phyloP scores from a whole-genome alignment of 2,113 vertebrate species.

The Sturnus vulgaris region DNA sequence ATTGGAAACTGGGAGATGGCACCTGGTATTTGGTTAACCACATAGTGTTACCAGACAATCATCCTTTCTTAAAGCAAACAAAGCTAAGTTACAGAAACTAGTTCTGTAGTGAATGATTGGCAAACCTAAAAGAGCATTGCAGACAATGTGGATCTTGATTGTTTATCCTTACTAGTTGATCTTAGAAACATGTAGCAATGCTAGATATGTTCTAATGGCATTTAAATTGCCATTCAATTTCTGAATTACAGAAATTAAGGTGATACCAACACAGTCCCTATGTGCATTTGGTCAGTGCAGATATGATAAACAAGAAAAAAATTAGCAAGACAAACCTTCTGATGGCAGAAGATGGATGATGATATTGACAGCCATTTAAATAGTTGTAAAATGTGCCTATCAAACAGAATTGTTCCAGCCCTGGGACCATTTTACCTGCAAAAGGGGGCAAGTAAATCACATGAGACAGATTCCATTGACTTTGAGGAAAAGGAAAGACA shows the following conservation, averaged over 20 bases:
- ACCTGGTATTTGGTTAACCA: background rate
- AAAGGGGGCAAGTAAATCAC: slow-evolving; percentile 58
- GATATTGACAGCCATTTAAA: slow-evolving; percentile 47
- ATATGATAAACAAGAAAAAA: background rate
- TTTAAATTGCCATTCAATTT: background rate
- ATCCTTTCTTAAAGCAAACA: background rate
- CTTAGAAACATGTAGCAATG: background rate
- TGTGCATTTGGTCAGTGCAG: background rate
- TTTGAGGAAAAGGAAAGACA: slow-evolving; percentile 54
- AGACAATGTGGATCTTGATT: background rate
- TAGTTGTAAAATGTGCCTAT: slow-evolving; percentile 43
- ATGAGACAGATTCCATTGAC: slow-evolving; percentile 60
- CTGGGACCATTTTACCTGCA: slow-evolving; percentile 36
- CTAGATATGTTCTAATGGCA: background rate
- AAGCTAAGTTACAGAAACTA: background rate
- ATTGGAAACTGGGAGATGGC: background rate
- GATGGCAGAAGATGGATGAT: background rate
- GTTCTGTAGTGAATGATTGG: background rate
- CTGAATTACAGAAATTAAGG: background rate
- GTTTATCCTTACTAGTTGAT: background rate
- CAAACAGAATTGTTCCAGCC: slow-evolving; percentile 32
- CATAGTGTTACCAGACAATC: background rate
- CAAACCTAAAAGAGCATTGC: background rate
- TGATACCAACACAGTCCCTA: background rate
- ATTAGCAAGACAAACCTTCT: background rate